Evolutionary conservation across 2,797 vertebrate species (phyloP).

Genomic region (Ctenochaetus hawaiiensis): DNA sequence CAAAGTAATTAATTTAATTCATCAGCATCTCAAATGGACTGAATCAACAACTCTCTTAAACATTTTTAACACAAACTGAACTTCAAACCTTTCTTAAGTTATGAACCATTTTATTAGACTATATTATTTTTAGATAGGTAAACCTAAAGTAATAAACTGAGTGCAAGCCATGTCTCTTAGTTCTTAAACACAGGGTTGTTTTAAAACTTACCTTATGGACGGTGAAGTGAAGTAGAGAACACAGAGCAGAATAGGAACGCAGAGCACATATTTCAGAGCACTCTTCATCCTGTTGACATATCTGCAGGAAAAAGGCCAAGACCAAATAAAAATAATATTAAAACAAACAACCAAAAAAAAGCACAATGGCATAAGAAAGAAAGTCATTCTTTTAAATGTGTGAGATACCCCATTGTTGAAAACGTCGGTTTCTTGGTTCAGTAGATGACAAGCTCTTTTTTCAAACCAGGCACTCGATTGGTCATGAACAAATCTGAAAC

Average conservation of each 20-base stretch:
- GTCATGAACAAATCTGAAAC: neutral
- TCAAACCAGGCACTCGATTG: neutral
- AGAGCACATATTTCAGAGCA: slow-evolving; percentile 22
- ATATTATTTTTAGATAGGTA: neutral
- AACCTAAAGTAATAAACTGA: neutral
- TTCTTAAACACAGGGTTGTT: neutral
- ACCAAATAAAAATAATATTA: neutral
- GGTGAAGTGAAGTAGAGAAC: slow-evolving; percentile 24
- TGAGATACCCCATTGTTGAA: slow-evolving; percentile 43
- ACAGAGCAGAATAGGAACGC: slow-evolving; percentile 15
- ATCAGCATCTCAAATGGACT: too few relatives aligned
- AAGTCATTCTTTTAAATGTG: neutral
- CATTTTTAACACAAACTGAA: too few relatives aligned
- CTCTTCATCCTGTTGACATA: slow-evolving; percentile 19
- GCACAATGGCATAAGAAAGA: neutral
- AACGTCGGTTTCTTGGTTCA: neutral
- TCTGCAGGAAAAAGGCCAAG: slow-evolving; percentile 37
- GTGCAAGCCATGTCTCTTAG: neutral
- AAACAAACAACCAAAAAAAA: neutral
- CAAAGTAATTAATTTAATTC: too few relatives aligned
- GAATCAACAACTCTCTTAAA: neutral
- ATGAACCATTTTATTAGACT: too few relatives aligned
- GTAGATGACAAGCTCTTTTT: neutral
- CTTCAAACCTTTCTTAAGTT: neutral
- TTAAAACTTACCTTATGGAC: slow-evolving; percentile 50